Base-by-base conservation (phyloP, 2,888 invertebrate genomes). In the Thecocarcelia acutangulata region DNA sequence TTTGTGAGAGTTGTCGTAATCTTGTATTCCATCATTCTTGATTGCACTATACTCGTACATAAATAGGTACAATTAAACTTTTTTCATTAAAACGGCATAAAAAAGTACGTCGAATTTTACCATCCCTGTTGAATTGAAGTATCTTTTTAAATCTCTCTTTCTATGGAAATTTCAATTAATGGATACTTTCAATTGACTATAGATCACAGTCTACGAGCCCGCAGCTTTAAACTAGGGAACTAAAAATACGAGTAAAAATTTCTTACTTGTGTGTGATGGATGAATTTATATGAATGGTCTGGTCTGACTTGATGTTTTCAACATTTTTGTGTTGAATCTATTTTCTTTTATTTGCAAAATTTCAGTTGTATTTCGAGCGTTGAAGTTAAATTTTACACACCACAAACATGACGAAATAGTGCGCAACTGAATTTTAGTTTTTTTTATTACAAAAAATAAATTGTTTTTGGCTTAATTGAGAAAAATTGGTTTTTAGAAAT, bases 341-440 rank as follows among this genome's bases (percentile, higher is more conserved):
- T 82, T 82, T 82, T 72, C 64, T 78, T 74, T 81, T 81, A 75
- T 78, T 78, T 82, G 78, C 82, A 70, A 75, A 78, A 78, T 66
- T 70, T 78, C 74, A 82, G 82, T 82, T 75, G 82, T 69, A 66
- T 78, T 82, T 78, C 69, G 74, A 82, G 82, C 82, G 78, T 82
- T 66, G 82, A 82, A 78, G 78, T 75, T 81, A 68, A 70, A 74
- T 52, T 64, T 74, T 72, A 70, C 21, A 54, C 13, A 61, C 52
- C 54, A 17, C 42, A 15, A 50, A 48, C 42, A 77, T 81, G 77
- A 40, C 54, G 52, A 74, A 68, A 58, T 69, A 72, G 54, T 56
- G 74, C 61, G 74, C 76, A 56, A 76, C 19, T 61, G 66, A 56
- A 61, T 61, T 68, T 13, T 33, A 5, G 3, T 59, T 59, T 40